These are phyloP conservation scores for Tetheella fluctuosa DNA, from an alignment of 2,888 invertebrate species.

Conservation along the genomic window DNA sequence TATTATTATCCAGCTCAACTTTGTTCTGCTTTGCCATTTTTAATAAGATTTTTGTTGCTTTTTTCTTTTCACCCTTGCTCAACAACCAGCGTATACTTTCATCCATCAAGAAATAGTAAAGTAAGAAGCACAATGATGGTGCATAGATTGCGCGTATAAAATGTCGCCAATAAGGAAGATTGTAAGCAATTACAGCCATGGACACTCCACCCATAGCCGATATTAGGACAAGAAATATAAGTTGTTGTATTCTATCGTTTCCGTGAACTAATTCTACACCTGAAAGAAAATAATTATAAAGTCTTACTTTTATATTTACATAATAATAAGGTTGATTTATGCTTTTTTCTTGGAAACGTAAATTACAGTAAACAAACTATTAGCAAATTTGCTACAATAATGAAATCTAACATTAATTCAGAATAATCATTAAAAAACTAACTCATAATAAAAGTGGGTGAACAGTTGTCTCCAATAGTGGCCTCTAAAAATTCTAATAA, in stretches of 20 bases:
- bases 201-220: constrained; percentile 85
- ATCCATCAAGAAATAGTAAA: constrained; percentile 85
- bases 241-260: constrained; percentile 26
- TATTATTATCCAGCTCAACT: constrained; percentile 33
- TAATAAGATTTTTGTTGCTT: constrained; percentile 83
- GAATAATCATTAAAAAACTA: constrained; percentile 2
- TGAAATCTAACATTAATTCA: too few relatives aligned
- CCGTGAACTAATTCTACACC: constrained; percentile 39
- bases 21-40: constrained; percentile 76
- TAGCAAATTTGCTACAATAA: too few relatives aligned
- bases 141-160: constrained; percentile 85
- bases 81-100: constrained; percentile 89
- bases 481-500: constrained; percentile 83
- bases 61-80: constrained; percentile 84
- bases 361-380: too few relatives aligned
- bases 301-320: too few relatives aligned
- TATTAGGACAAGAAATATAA: constrained; percentile 61
- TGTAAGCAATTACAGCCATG: constrained; percentile 86
- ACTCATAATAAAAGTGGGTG: constrained; percentile 45
- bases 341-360: too few relatives aligned
- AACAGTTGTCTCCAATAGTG: constrained; percentile 46
- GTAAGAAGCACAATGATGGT: constrained; percentile 85
- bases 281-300: constrained; percentile 31
- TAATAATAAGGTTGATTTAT: too few relatives aligned
- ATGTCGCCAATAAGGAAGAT: constrained; percentile 86